Evolutionary conservation across 2,888 invertebrate species (phyloP).

Genomic region (Biston stratarius): DNA sequence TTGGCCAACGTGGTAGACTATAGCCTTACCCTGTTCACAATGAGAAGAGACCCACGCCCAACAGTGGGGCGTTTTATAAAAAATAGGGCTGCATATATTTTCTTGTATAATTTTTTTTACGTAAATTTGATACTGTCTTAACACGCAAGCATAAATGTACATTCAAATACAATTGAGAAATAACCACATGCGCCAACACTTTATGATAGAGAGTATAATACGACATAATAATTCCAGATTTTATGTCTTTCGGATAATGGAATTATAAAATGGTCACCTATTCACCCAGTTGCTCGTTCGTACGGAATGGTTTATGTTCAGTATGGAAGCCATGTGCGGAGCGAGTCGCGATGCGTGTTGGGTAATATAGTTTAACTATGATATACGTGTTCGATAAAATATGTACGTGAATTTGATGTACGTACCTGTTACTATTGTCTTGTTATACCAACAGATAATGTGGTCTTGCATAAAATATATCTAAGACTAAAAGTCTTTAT

Average conservation of each 20-base stretch:
- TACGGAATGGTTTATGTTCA: constrained; percentile 27
- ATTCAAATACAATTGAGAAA: constrained; percentile 7
- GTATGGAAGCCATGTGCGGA: constrained; percentile 8
- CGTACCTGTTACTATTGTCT: neutral
- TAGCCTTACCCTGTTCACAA: too few species aligned
- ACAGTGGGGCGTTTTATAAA: too few species aligned
- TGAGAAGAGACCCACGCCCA: too few species aligned
- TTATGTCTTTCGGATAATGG: constrained; percentile 26
- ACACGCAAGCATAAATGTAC: neutral
- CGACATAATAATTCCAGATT: constrained; percentile 19
- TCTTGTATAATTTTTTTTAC: too few species aligned
- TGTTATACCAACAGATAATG: neutral
- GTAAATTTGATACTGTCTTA: too few species aligned
- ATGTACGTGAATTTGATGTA: neutral
- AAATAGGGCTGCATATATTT: too few species aligned
- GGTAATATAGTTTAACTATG: neutral
- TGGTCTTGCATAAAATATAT: too few species aligned
- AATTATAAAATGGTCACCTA: constrained; percentile 22
- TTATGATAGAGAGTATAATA: constrained; percentile 5
- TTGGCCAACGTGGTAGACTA: too few species aligned
- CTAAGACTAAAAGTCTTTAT: too few species aligned
- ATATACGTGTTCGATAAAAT: constrained; percentile 5
- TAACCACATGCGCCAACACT: neutral
- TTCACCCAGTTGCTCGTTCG: constrained; percentile 27
- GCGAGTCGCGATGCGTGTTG: neutral